These are phyloP conservation scores for Gobiocypris rarus DNA, from an alignment of 2,113 vertebrate species.

Conservation along the genomic window DNA sequence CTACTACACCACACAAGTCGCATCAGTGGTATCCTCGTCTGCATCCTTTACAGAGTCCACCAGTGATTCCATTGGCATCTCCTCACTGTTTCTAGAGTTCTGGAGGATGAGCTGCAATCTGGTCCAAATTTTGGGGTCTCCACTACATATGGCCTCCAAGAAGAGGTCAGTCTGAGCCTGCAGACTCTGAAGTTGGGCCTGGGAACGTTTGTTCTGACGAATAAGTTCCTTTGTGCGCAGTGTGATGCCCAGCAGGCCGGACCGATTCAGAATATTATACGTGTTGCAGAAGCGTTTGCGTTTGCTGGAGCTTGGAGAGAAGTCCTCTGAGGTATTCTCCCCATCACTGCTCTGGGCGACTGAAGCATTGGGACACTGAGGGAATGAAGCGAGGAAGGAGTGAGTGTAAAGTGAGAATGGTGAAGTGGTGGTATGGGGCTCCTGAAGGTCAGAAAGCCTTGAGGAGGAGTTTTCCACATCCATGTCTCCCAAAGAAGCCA, in stretches of 20 bases:
- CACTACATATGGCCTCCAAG: slow-evolving; percentile 82
- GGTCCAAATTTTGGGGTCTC: slow-evolving; percentile 85
- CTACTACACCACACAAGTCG: slow-evolving; percentile 44
- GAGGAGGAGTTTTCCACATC: slow-evolving; percentile 1
- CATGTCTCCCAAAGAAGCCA: background rate
- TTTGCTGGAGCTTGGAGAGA: slow-evolving; percentile 72
- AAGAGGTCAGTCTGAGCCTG: slow-evolving; percentile 87
- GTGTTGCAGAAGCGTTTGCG: slow-evolving; percentile 89
- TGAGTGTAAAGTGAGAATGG: slow-evolving; percentile 40
- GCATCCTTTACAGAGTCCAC: slow-evolving; percentile 55
- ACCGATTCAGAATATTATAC: slow-evolving; percentile 84
- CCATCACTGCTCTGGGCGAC: slow-evolving; percentile 37
- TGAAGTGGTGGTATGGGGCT: slow-evolving; percentile 9
- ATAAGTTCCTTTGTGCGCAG: slow-evolving; percentile 93
- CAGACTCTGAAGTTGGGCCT: slow-evolving; percentile 84
- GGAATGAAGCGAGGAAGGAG: slow-evolving; percentile 29
- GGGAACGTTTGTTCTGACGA: slow-evolving; percentile 87
- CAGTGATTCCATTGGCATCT: slow-evolving; percentile 22
- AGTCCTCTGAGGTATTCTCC: slow-evolving; percentile 49
- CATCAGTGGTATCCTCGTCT: slow-evolving; percentile 30
- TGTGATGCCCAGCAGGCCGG: slow-evolving; percentile 87
- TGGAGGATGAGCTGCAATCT: slow-evolving; percentile 82
- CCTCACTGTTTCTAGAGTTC: slow-evolving; percentile 36
- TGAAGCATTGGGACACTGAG: slow-evolving; percentile 45
- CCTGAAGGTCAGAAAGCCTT: background rate